These are phyloP conservation scores for Ardeotis arabs DNA, from an alignment of 2,113 vertebrate species.

Conservation along the genomic window DNA sequence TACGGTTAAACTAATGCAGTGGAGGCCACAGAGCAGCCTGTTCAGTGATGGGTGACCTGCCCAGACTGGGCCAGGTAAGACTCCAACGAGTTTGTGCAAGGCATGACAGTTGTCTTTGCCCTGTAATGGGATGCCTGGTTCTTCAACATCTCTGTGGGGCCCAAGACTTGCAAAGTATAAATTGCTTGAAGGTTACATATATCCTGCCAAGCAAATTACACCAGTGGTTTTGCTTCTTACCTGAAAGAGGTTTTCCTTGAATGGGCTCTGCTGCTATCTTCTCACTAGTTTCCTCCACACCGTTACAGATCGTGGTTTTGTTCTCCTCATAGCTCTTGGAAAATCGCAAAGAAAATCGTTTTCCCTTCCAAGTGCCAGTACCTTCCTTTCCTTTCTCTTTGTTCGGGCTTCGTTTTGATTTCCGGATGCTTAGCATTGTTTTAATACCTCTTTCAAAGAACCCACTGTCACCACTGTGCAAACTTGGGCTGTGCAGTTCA, in stretches of 20 bases:
- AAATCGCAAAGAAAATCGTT: not conserved
- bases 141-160: not conserved
- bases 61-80: not conserved
- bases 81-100: accelerated
- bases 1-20: not conserved
- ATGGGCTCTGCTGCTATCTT: not conserved
- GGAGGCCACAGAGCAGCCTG: not conserved
- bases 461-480: not conserved
- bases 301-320: not conserved
- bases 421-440: slow-evolving; percentile 18
- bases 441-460: slow-evolving; percentile 37
- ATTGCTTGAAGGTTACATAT: not conserved
- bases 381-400: slow-evolving; percentile 12
- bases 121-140: not conserved
- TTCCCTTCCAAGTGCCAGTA: not conserved
- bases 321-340: not conserved
- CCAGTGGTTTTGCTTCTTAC: slow-evolving; percentile 17
- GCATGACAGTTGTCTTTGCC: not conserved
- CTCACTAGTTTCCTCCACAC: not conserved
- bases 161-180: not conserved
- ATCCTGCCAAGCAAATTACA: not conserved
- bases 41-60: not conserved
- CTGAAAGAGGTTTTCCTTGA: slow-evolving; percentile 57
- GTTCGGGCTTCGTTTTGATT: not conserved
- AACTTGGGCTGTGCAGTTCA: not conserved